Evolutionary conservation across 2,888 invertebrate genomes (phyloP), one percentile per base, ranked within the genome.

Genomic region (Alviniconcha strummeri): DNA sequence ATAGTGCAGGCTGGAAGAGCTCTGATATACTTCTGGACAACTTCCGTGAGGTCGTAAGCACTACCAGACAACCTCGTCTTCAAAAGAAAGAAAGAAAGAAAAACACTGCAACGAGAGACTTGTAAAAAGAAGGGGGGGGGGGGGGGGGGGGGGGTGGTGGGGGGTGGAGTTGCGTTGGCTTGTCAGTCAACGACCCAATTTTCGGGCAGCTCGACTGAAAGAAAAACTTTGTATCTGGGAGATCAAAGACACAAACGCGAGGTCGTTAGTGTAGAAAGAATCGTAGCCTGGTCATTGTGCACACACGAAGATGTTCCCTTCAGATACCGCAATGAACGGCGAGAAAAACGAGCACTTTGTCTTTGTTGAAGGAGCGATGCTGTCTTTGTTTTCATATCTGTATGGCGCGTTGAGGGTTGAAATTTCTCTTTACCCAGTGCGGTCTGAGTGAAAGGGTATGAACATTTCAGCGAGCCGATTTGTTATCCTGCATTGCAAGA

Each of bases 401-500:
- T n/a, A n/a, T 15, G 17, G 17, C 69, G 69, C n/a, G 69, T 69
- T 69, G 69, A 69, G 69, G n/a, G 69, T 54, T 56, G 76, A 76
- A 56, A 76, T 15, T 76, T 55, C 76, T 76, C 54, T 76, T 54
- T 56, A 55, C 76, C 15, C 76, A 55, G 36, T 76, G 76, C 55
- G 54, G 76, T 15, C 17, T 15, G 76, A 17, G 56, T 76, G 76
- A 55, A 17, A n/a, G 11, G 56, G 55, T 13, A 55, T 55, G n/a
- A 76, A 54, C 15, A 7, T 17, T 55, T 76, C 55, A 54, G 8
- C 56, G 17, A n/a, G 56, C 17, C 54, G 76, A 76, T 75, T 72
- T 60, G 64, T 75, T 86, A 57, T 75, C 82, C 57, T 83, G 81
- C 80, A 67, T 85, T 84, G 81, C 8, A 36, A 72, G 72, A 72